These are phyloP conservation scores for Bergia sp. DNA, from an alignment of 92 coral and sea anemone genomes.

Conservation along the genomic window DNA sequence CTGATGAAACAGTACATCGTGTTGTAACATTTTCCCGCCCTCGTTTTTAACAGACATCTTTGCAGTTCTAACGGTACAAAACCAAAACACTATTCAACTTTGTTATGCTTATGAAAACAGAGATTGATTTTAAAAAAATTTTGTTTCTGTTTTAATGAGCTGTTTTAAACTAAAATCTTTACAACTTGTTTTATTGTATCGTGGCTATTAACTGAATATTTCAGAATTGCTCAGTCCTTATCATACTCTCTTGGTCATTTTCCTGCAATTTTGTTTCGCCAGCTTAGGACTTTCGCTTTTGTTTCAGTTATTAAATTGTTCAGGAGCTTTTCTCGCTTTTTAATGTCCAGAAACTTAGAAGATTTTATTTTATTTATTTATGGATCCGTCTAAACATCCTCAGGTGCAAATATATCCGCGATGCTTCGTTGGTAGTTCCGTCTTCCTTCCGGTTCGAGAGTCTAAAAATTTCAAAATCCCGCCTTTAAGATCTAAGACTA, in stretches of 20 bases:
- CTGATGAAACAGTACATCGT: not conserved
- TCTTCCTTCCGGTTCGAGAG: slow-evolving; percentile 1
- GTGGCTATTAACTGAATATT: not conserved
- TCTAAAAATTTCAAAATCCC: not conserved
- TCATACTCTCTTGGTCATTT: not conserved
- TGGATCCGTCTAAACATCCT: not conserved
- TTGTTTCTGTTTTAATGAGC: not conserved
- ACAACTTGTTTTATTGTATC: not conserved
- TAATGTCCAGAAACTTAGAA: not conserved
- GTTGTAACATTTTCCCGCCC: not conserved
- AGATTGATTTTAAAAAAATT: not conserved
- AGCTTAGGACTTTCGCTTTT: not conserved
- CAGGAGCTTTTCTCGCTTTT: too few species aligned
- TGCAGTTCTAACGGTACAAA: not conserved
- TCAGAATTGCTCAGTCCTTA: not conserved
- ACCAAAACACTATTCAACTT: not conserved
- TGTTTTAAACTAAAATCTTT: not conserved
- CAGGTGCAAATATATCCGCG: not conserved
- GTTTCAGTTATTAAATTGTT: not conserved
- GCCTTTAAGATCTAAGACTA: not conserved
- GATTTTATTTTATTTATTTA: not conserved
- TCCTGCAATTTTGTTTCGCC: not conserved
- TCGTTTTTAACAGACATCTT: not conserved
- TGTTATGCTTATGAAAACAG: not conserved
- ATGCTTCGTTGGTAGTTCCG: not conserved